These are phyloP conservation scores for Pseudachorutes palmiensis DNA, from an alignment of 1,140 invertebrate genomes.

Conservation along the genomic window DNA sequence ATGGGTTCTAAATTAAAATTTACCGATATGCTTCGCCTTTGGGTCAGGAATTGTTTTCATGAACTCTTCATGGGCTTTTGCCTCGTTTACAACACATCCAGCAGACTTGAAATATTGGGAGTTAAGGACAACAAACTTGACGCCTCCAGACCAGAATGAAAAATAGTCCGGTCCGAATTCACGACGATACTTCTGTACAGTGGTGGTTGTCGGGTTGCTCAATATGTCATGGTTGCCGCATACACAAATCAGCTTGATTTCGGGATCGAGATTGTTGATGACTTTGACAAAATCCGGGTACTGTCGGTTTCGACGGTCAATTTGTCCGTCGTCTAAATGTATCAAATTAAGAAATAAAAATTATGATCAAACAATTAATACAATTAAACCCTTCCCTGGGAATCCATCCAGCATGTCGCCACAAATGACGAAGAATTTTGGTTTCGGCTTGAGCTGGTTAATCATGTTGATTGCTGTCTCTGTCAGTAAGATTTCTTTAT, in stretches of 20 bases:
- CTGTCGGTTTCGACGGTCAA: constrained; percentile 40
- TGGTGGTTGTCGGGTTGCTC: constrained; percentile 45
- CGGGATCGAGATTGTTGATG: constrained; percentile 44
- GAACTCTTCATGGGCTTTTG: constrained; percentile 44
- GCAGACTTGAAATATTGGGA: constrained; percentile 47
- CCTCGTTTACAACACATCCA: constrained; percentile 40
- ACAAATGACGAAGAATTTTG: constrained; percentile 51
- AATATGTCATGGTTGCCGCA: constrained; percentile 55
- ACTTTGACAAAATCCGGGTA: constrained; percentile 45
- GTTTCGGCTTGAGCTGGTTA: constrained; percentile 48
- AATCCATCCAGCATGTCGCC: constrained; percentile 51
- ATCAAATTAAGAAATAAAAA: neutral
- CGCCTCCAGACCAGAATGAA: constrained; percentile 49
- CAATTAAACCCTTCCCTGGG: constrained; percentile 40
- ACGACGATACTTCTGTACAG: constrained; percentile 43
- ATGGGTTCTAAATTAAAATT: constrained; percentile 2
- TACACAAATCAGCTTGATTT: constrained; percentile 49
- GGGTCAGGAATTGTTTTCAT: constrained; percentile 19
- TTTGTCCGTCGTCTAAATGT: neutral
- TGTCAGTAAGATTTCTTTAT: constrained; percentile 46
- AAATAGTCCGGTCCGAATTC: constrained; percentile 53
- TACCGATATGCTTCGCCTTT: constrained; percentile 31
- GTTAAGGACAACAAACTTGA: constrained; percentile 51
- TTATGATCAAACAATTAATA: too few relatives aligned
- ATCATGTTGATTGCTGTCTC: constrained; percentile 43